phyloP scores from a whole-genome alignment of 2,797 vertebrate species.

The Adrianichthys oophorus region DNA sequence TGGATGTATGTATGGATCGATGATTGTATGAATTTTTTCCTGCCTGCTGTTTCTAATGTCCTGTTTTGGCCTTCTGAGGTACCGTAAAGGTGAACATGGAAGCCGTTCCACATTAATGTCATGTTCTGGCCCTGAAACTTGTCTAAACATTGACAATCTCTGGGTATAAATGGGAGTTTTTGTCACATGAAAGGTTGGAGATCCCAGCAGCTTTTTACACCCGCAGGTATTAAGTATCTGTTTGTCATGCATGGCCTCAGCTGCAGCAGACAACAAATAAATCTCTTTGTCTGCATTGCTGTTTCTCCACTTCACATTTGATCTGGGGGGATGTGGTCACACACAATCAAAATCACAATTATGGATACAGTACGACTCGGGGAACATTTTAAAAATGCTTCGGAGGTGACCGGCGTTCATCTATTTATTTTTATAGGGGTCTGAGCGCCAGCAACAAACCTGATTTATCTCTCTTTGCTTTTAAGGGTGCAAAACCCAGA shows the following conservation, averaged over 20 bases:
- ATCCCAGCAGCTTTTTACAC: conserved; percentile 20
- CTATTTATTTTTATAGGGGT: conserved; percentile 81
- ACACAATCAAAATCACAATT: conserved; percentile 80
- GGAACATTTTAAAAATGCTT: conserved; percentile 73
- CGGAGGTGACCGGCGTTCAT: conserved; percentile 77
- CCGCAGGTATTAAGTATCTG: conserved; percentile 49
- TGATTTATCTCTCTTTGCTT: conserved; percentile 81
- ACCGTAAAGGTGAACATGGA: too few relatives aligned
- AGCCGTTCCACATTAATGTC: too few relatives aligned
- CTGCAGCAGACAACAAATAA: conserved; percentile 59
- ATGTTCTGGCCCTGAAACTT: not conserved
- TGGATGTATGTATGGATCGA: too few relatives aligned
- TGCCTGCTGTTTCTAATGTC: too few relatives aligned
- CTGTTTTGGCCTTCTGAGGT: too few relatives aligned
- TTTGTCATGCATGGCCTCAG: conserved; percentile 64
- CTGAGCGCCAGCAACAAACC: conserved; percentile 69
- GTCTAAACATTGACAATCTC: conserved; percentile 8
- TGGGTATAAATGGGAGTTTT: not conserved
- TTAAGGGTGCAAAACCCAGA: conserved; percentile 82
- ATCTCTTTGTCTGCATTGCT: conserved; percentile 55
- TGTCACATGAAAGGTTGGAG: conserved; percentile 7
- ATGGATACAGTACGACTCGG: conserved; percentile 65
- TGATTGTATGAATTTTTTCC: too few relatives aligned
- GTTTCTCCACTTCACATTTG: conserved; percentile 67
- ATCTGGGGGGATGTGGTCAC: conserved; percentile 69